A percentile compares a stretch with the other conserved stretches of the same genome.
Evolutionary conservation across 2,113 vertebrate species (phyloP).

Genomic region (Epinephelus cyanopodus): DNA sequence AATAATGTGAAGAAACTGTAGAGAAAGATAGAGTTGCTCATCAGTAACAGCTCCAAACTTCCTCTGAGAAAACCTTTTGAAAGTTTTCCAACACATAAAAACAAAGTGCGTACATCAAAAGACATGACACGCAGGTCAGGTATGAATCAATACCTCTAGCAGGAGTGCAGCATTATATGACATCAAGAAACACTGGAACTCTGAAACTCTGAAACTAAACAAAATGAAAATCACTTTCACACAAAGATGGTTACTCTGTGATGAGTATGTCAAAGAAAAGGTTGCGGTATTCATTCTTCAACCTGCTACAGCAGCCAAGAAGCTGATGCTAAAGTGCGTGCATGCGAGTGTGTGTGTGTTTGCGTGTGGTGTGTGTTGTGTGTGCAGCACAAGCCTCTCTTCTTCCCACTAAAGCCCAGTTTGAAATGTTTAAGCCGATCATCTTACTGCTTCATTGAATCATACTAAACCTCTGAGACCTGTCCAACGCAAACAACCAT

Average conservation of each 20-base stretch:
- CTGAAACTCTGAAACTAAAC: slow-evolving; percentile 32
- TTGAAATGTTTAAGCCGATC: slow-evolving; percentile 11
- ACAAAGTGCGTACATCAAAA: slow-evolving; percentile 12
- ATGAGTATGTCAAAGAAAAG: slow-evolving; percentile 41
- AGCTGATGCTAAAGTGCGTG: neutral
- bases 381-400: neutral
- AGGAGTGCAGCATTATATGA: neutral
- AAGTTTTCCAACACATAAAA: slow-evolving; percentile 28
- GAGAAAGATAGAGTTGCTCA: neutral
- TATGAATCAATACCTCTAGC: slow-evolving; percentile 23
- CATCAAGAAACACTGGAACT: slow-evolving; percentile 14
- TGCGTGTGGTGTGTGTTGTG: neutral
- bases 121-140: slow-evolving; percentile 9
- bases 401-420: neutral
- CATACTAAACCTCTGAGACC: slow-evolving; percentile 11
- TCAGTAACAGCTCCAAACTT: neutral
- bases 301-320: slow-evolving; percentile 1
- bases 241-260: slow-evolving; percentile 15
- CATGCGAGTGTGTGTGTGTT: neutral
- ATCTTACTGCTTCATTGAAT: slow-evolving; percentile 42
- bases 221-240: slow-evolving; percentile 21
- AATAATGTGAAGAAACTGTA: neutral
- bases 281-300: slow-evolving; percentile 34
- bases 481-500: slow-evolving; percentile 7
- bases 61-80: neutral